phyloP scores from a whole-genome alignment of 2,888 invertebrate species.

The Terebella lapidaria region DNA sequence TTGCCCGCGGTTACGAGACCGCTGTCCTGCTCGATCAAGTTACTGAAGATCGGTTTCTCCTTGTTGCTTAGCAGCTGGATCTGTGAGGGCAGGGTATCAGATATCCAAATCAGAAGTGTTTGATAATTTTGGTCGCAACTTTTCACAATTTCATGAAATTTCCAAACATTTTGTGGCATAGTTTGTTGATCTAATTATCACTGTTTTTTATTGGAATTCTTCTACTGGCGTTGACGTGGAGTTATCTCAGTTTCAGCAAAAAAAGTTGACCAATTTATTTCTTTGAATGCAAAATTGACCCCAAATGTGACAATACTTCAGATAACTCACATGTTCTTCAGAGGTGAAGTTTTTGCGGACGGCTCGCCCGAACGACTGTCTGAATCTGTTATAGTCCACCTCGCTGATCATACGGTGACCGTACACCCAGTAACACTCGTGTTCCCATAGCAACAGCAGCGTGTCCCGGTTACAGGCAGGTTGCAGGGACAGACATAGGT shows the following conservation, averaged over 20 bases:
- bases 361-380: conserved; percentile 44
- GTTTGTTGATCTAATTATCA: too few relatives aligned
- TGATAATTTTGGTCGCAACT: too few relatives aligned
- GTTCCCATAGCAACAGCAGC: conserved; percentile 51
- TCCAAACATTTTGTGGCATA: too few relatives aligned
- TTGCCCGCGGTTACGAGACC: conserved; percentile 49
- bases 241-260: too few relatives aligned
- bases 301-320: not conserved
- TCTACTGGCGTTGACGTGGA: too few relatives aligned
- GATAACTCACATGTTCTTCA: conserved; percentile 31
- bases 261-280: too few relatives aligned
- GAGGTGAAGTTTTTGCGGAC: conserved; percentile 50
- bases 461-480: conserved; percentile 37
- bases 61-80: conserved; percentile 30
- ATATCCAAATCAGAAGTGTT: too few relatives aligned
- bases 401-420: conserved; percentile 48
- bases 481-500: conserved; percentile 47
- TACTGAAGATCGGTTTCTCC: conserved; percentile 45
- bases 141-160: too few relatives aligned
- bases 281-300: too few relatives aligned
- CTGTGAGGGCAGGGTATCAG: too few relatives aligned
- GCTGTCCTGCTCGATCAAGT: conserved; percentile 48
- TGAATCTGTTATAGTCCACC: conserved; percentile 47
- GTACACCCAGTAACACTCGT: conserved; percentile 52
- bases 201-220: too few relatives aligned